Evolutionary conservation across 2,113 vertebrate species (phyloP), one percentile per base, ranked within the genome.

Genomic region (Ctenomys sociabilis): DNA sequence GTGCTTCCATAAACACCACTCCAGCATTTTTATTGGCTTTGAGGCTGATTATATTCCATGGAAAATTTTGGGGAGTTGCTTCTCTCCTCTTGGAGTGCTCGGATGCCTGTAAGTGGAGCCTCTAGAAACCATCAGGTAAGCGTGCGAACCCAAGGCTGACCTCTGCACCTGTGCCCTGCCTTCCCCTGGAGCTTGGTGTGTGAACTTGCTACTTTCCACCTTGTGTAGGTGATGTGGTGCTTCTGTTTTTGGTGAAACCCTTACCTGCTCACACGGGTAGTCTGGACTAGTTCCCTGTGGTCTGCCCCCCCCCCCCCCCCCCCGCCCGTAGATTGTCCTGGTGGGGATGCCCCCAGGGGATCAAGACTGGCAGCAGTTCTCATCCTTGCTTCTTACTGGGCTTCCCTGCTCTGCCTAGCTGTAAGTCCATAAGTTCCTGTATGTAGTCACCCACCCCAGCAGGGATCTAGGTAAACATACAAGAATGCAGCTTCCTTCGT

Each of bases 11-110:
- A 70, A 91, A 93, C 59, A 64, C 86, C 77, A 32, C 28, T 17
- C 92, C 45, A 73, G 49, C 49, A 61, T 80, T 94, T 94, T 28
- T 90, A 81, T 63, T 94, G 94, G 85, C 95, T 96, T 89, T 37
- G 88, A 89, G 54, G 89, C 68, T 93, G 86, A 88, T 90, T 72
- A 68, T 52, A 54, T 83, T 90, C 40, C 7, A 1, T 95, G 92
- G 70, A 96, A 93, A 96, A 80, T 72, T 92, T 81, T 22, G 64
- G 87, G 95, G 85, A 45, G 26, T 52, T 81, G 73, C 17, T 63
- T 91, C 16, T 93, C n/a, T 72, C n/a, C 86, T 64, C 75, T 63
- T 1, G 8, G 59, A 77, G 52, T 88, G 89, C 52, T 84, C 22
- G 26, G 32, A 64, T 84, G 63, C 63, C 86, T 30, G 12, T 21